Conservation (phyloP, 2,113 vertebrate species). For the Xiphophorus maculatus region DNA sequence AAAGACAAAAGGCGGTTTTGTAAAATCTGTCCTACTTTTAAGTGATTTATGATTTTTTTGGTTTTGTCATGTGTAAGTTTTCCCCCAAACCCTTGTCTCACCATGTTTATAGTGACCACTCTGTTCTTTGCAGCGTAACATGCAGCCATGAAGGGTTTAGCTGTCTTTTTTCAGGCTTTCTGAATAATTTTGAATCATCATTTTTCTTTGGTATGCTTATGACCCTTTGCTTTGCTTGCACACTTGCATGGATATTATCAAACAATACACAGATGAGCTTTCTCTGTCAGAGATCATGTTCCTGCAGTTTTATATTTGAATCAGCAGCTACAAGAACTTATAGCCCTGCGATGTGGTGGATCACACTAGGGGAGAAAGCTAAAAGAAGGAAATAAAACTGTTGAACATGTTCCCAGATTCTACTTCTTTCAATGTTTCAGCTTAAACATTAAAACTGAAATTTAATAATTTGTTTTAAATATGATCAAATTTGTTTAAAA, state of each 20-base stretch:
- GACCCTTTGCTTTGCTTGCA: conserved; percentile 45
- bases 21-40: neutral
- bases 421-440: neutral
- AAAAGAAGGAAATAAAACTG: conserved; percentile 13
- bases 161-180: conserved; percentile 48
- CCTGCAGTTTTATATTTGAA: conserved; percentile 55
- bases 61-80: conserved; percentile 5
- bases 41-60: neutral
- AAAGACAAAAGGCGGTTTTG: neutral
- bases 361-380: conserved; percentile 9
- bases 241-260: conserved; percentile 52
- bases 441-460: too few relatives aligned
- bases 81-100: neutral
- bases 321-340: conserved; percentile 55
- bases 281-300: conserved; percentile 53
- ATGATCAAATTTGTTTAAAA: too few relatives aligned
- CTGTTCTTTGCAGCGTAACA: conserved; percentile 31
- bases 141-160: conserved; percentile 39
- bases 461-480: too few relatives aligned
- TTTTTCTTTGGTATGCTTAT: conserved; percentile 4
- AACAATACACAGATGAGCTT: conserved; percentile 21
- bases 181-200: conserved; percentile 50
- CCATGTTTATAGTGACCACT: conserved; percentile 13
- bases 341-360: conserved; percentile 28
- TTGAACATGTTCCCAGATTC: neutral